Evolutionary conservation across 2,113 vertebrate genomes (phyloP).

Genomic region (Neodon shergylaensis): DNA sequence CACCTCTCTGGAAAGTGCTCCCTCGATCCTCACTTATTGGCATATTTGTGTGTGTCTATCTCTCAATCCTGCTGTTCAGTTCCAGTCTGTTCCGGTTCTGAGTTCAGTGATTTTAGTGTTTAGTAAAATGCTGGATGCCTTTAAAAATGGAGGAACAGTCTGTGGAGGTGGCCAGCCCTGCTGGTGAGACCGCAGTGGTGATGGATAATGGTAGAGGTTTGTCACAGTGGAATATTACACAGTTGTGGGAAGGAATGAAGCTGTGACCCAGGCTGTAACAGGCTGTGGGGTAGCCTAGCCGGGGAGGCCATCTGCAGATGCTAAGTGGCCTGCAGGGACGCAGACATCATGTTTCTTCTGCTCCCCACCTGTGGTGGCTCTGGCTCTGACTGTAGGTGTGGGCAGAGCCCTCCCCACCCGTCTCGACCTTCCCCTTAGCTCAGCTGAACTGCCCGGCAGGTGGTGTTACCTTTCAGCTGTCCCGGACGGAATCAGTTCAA

Average conservation of each 20-base stretch:
- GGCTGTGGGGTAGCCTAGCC: neutral
- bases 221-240: neutral
- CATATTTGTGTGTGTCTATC: too few species aligned
- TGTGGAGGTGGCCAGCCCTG: neutral
- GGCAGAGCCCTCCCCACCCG: fast-evolving
- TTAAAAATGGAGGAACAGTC: neutral
- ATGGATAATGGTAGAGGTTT: neutral
- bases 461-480: constrained; percentile 50
- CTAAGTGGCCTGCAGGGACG: too few species aligned
- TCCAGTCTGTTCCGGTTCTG: neutral
- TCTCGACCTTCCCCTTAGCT: neutral
- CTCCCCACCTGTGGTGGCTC: neutral
- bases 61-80: too few species aligned
- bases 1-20: neutral
- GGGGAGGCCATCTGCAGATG: neutral
- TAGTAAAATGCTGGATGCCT: neutral
- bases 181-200: neutral
- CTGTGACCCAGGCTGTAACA: neutral
- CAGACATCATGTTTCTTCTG: neutral
- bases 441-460: neutral
- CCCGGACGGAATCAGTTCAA: neutral
- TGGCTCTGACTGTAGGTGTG: neutral
- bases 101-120: neutral
- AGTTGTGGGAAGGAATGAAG: neutral
- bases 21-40: neutral